A percentile compares a stretch with the other conserved stretches of the same genome.
phyloP scores from a whole-genome alignment of 1,140 invertebrate species.

The Caerostris darwini region DNA sequence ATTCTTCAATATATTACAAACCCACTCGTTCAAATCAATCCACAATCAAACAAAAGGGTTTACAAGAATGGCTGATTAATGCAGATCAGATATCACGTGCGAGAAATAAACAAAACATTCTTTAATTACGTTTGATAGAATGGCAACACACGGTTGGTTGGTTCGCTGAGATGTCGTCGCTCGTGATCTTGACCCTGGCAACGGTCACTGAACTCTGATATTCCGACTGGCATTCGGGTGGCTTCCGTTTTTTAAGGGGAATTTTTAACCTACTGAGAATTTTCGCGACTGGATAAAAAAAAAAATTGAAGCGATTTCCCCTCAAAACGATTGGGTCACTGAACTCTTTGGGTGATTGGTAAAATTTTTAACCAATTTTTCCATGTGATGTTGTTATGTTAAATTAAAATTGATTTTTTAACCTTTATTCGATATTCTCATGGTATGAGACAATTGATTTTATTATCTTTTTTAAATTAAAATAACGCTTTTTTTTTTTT shows the following conservation, averaged over 20 bases:
- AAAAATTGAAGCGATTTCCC: not conserved
- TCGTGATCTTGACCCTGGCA: slow-evolving; percentile 70
- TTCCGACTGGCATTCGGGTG: slow-evolving; percentile 38
- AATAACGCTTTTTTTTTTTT: no score
- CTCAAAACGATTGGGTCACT: slow-evolving; percentile 55
- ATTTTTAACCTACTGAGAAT: slow-evolving; percentile 76
- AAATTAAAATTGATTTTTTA: not conserved
- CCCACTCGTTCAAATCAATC: not conserved
- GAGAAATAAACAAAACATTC: not conserved
- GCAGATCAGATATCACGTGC: not conserved
- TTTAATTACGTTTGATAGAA: not conserved
- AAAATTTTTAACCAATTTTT: not conserved
- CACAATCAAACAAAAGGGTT: not conserved
- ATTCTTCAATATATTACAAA: no score
- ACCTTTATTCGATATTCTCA: not conserved
- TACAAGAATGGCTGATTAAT: not conserved
- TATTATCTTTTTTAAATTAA: no score
- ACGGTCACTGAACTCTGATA: slow-evolving; percentile 69
- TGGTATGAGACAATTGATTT: not conserved
- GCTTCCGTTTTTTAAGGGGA: slow-evolving; percentile 69
- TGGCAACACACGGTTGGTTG: slow-evolving; percentile 30
- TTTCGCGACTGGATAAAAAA: slow-evolving; percentile 35
- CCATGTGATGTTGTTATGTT: not conserved
- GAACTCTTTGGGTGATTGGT: slow-evolving; percentile 61
- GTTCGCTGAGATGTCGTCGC: slow-evolving; percentile 45